Percentiles rank a stretch among this genome's conserved stretches.
Evolutionary conservation across 2,113 vertebrate genomes (phyloP).

Genomic region (Hippocampus zosterae): DNA sequence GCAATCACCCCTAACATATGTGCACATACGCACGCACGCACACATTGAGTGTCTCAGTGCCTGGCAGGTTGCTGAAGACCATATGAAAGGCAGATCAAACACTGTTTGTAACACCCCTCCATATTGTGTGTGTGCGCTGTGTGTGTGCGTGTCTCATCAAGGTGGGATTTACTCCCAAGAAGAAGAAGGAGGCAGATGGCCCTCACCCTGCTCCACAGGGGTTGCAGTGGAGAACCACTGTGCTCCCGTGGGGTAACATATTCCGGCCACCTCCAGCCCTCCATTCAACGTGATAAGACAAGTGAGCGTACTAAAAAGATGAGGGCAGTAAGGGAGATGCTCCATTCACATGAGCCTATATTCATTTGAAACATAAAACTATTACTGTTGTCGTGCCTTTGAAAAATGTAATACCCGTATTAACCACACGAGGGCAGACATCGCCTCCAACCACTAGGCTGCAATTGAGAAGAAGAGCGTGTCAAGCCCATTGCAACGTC

Average conservation of each 20-base stretch:
- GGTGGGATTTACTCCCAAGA: conserved; percentile 48
- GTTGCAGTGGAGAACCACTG: conserved; percentile 61
- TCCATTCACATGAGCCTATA: conserved; percentile 25
- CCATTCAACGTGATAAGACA: neutral
- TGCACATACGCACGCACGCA: too few relatives aligned
- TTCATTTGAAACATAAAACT: too few relatives aligned
- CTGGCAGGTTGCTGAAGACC: neutral
- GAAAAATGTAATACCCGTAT: too few relatives aligned
- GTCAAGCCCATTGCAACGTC: too few relatives aligned
- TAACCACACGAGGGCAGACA: too few relatives aligned
- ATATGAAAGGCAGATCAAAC: conserved; percentile 60
- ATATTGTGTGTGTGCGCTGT: conserved; percentile 32
- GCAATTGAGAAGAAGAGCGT: too few relatives aligned
- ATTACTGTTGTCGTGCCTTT: too few relatives aligned
- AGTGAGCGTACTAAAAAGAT: neutral
- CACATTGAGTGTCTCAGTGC: too few relatives aligned
- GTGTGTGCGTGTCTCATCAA: conserved; percentile 42
- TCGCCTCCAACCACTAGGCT: too few relatives aligned
- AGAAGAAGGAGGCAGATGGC: conserved; percentile 63
- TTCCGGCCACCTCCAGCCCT: conserved; percentile 22
- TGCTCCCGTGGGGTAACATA: conserved; percentile 58
- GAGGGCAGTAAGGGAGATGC: neutral
- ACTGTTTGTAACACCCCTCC: conserved; percentile 61
- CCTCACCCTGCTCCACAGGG: conserved; percentile 60
- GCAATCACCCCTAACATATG: too few relatives aligned